Percentiles rank a stretch among this genome's conserved stretches.
These are phyloP conservation scores for Mus spretus DNA, from an alignment of 2,797 vertebrate genomes.

Conservation along the genomic window DNA sequence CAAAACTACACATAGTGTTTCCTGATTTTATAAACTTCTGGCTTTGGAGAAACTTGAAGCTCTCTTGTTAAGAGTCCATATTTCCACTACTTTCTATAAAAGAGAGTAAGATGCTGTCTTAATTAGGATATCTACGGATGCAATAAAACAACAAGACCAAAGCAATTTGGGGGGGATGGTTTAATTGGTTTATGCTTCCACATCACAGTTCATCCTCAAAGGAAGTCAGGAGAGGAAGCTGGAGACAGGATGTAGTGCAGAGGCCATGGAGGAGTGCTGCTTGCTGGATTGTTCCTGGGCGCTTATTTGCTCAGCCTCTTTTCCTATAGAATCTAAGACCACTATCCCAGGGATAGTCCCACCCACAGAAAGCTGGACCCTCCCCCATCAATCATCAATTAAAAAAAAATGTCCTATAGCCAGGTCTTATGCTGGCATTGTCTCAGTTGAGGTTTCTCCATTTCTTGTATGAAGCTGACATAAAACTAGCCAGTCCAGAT, in stretches of 20 bases:
- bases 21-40: slow-evolving; percentile 20
- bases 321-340: neutral
- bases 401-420: neutral
- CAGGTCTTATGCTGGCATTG: neutral
- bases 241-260: neutral
- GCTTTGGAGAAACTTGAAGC: neutral
- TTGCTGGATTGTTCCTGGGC: neutral
- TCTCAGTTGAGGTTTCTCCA: too few relatives aligned
- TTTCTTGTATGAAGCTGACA: neutral
- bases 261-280: too few relatives aligned
- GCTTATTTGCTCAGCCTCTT: neutral
- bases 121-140: neutral
- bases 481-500: neutral
- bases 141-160: neutral
- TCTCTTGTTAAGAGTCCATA: neutral
- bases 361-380: neutral
- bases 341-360: neutral
- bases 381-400: neutral
- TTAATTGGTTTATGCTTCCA: neutral
- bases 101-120: neutral
- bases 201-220: neutral
- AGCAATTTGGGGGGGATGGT: neutral
- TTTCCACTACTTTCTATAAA: neutral
- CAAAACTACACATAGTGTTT: neutral
- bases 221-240: neutral